Percentiles rank a stretch among this genome's conserved stretches.
These are phyloP conservation scores for Chloroceryle inda DNA, from an alignment of 2,797 vertebrate species.

Conservation along the genomic window DNA sequence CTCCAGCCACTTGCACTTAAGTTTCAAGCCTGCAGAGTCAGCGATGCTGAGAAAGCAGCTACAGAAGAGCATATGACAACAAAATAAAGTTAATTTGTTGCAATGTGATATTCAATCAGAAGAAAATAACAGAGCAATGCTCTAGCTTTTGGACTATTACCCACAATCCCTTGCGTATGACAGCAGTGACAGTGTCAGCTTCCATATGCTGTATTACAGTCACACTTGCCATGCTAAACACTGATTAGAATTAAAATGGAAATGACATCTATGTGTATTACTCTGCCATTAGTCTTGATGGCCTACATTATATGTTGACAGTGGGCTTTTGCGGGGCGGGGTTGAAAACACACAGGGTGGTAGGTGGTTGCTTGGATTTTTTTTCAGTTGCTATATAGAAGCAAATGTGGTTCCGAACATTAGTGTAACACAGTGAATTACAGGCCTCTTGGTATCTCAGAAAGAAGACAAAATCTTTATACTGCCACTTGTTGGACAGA, in stretches of 20 bases:
- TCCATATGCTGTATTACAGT: constrained; percentile 56
- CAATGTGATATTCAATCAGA: constrained; percentile 48
- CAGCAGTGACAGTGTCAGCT: constrained; percentile 63
- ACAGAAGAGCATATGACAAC: constrained; percentile 21
- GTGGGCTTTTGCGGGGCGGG: not conserved
- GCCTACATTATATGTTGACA: constrained; percentile 38
- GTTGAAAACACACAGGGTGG: not conserved
- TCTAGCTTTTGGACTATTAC: not conserved
- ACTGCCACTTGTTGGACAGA: not conserved
- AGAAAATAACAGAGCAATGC: constrained; percentile 28
- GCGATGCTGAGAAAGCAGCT: not conserved
- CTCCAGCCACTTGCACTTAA: not conserved
- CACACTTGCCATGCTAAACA: constrained; percentile 57
- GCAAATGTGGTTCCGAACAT: not conserved
- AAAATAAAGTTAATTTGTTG: constrained; percentile 63
- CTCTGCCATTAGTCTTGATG: constrained; percentile 69
- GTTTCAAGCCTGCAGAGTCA: not conserved
- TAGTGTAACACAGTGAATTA: not conserved
- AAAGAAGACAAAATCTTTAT: not conserved
- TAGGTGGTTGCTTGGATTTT: not conserved
- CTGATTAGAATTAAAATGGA: constrained; percentile 73
- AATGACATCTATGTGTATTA: constrained; percentile 62
- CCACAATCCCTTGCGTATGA: constrained; percentile 38
- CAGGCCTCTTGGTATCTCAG: not conserved
- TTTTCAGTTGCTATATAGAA: not conserved